These are phyloP conservation scores for Arizona elegans DNA, from an alignment of 2,113 vertebrate species.

Conservation along the genomic window DNA sequence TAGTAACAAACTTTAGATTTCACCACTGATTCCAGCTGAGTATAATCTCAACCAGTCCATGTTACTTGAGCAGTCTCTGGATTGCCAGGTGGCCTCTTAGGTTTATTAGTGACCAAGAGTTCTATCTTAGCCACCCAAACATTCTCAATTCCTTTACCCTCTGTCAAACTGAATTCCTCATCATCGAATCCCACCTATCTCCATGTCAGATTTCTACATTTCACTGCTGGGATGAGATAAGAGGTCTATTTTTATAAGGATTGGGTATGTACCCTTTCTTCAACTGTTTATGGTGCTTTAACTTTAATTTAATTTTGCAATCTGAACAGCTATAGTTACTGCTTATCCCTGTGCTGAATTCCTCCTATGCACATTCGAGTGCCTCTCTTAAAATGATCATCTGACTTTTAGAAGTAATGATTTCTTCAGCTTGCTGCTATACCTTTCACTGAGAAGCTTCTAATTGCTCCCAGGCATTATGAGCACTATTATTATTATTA, in stretches of 20 bases:
- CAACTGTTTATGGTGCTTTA: too few relatives aligned
- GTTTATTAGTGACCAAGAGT: neutral
- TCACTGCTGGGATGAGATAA: neutral
- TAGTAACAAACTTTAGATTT: too few relatives aligned
- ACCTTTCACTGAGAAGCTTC: neutral
- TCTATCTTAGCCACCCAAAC: neutral
- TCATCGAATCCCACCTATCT: neutral
- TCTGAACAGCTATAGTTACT: neutral
- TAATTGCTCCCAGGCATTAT: neutral
- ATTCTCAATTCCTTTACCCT: neutral
- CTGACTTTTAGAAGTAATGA: neutral
- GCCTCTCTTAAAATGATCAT: neutral
- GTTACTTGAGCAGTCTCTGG: neutral
- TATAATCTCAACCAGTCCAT: neutral
- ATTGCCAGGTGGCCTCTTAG: neutral
- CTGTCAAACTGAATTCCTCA: neutral
- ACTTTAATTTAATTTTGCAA: neutral
- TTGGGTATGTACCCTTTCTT: neutral
- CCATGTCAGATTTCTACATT: neutral
- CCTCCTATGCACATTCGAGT: neutral
- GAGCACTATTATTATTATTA: neutral
- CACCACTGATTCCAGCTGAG: neutral
- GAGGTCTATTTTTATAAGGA: neutral
- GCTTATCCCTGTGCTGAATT: neutral
- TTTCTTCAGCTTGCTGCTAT: neutral